These are phyloP conservation scores for Eulimnadia texana DNA, from an alignment of 1,140 invertebrate species.

Conservation along the genomic window DNA sequence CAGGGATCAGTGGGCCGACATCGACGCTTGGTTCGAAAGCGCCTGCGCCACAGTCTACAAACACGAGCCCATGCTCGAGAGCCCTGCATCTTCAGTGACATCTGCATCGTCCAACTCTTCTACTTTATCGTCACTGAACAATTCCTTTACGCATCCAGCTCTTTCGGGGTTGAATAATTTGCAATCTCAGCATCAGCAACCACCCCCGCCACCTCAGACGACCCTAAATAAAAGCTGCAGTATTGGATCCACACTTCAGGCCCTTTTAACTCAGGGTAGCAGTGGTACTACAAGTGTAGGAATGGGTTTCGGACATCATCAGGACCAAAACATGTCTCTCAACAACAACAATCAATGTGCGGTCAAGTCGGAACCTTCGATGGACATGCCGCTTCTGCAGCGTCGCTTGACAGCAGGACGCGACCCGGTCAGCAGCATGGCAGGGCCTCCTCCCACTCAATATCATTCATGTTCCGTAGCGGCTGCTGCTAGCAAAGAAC, in stretches of 20 bases:
- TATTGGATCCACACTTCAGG: slow-evolving; percentile 42
- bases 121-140: slow-evolving; percentile 19
- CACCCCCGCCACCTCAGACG: slow-evolving; percentile 17
- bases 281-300: background rate
- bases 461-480: slow-evolving; percentile 14
- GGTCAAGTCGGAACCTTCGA: slow-evolving; percentile 16
- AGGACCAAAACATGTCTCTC: slow-evolving; percentile 6
- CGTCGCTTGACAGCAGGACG: slow-evolving; percentile 27
- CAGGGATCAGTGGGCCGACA: slow-evolving; percentile 24
- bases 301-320: background rate
- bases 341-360: slow-evolving; percentile 21
- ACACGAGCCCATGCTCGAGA: slow-evolving; percentile 18
- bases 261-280: slow-evolving; percentile 39
- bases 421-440: slow-evolving; percentile 4
- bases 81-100: slow-evolving; percentile 19
- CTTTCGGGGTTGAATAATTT: slow-evolving; percentile 21
- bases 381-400: slow-evolving; percentile 53
- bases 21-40: slow-evolving; percentile 62
- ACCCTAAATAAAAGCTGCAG: slow-evolving; percentile 19
- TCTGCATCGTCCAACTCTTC: slow-evolving; percentile 12
- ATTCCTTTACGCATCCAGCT: slow-evolving; percentile 17
- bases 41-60: slow-evolving; percentile 38
- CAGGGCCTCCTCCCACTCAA: background rate
- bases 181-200: slow-evolving; percentile 21
- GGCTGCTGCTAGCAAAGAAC: background rate